Percentiles rank a stretch among this genome's conserved stretches.
These are phyloP conservation scores for Mylabris phalerata DNA, from an alignment of 1,140 invertebrate genomes.

Conservation along the genomic window DNA sequence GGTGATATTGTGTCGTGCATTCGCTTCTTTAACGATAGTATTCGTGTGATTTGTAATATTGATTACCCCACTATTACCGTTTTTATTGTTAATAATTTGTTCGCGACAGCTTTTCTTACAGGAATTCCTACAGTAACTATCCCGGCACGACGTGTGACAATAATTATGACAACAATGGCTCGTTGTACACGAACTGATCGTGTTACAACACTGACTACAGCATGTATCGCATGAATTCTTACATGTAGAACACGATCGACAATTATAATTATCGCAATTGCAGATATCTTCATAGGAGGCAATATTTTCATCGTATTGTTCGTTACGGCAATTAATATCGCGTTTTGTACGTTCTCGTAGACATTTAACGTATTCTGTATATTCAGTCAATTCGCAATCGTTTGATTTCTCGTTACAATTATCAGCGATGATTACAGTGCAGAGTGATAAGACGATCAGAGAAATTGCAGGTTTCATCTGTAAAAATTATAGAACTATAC, in stretches of 20 bases:
- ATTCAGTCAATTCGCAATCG: conserved; percentile 8
- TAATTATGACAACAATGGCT: conserved; percentile 8
- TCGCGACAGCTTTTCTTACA: conserved; percentile 4
- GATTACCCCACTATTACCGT: not conserved
- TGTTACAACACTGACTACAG: conserved; percentile 1
- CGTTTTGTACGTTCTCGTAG: conserved; percentile 5
- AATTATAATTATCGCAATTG: conserved; percentile 4
- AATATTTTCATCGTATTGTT: not conserved
- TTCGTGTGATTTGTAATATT: too few species aligned
- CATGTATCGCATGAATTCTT: not conserved
- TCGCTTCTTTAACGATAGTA: conserved; percentile 6
- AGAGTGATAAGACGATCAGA: not conserved
- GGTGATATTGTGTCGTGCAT: conserved; percentile 31
- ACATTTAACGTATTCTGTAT: conserved; percentile 6
- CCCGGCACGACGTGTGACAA: not conserved
- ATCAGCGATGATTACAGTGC: not conserved
- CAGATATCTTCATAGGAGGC: not conserved
- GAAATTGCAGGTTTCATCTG: conserved; percentile 2
- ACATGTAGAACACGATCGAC: conserved; percentile 1
- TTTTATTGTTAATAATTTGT: not conserved
- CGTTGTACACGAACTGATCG: not conserved
- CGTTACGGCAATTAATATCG: not conserved
- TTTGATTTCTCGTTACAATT: conserved; percentile 4
- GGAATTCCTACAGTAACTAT: not conserved
- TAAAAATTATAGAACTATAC: not conserved